A percentile compares a stretch with the other conserved stretches of the same genome.
These are phyloP conservation scores for Philypnodon macrostomus DNA, from an alignment of 2,797 vertebrate genomes.

Conservation along the genomic window DNA sequence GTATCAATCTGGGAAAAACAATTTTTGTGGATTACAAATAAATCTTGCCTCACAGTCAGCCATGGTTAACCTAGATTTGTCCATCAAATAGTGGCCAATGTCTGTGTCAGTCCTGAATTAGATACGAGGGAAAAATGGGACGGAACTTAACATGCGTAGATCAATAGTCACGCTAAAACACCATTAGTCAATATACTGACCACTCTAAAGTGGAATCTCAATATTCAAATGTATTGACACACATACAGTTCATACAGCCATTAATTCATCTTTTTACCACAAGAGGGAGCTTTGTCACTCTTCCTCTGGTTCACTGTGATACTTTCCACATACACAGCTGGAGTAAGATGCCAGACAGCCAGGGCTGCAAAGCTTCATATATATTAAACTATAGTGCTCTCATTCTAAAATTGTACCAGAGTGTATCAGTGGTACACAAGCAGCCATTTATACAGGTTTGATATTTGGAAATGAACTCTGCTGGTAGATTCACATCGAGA, in stretches of 20 bases:
- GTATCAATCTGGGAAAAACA: conserved; percentile 9
- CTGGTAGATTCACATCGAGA: conserved; percentile 15
- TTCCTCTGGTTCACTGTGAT: conserved; percentile 40
- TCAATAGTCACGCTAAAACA: conserved; percentile 47
- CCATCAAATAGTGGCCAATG: conserved; percentile 30
- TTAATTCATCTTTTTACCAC: conserved; percentile 37
- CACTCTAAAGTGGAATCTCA: conserved; percentile 41
- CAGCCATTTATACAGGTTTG: conserved; percentile 29
- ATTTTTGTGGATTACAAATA: conserved; percentile 47
- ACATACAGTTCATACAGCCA: conserved; percentile 15
- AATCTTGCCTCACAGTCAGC: conserved; percentile 38
- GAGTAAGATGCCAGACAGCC: conserved; percentile 24
- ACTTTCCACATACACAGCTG: conserved; percentile 24
- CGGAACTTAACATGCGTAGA: conserved; percentile 20
- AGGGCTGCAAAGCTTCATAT: conserved; percentile 31
- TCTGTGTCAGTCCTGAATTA: conserved; percentile 21
- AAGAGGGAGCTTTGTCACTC: conserved; percentile 50
- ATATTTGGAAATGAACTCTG: conserved; percentile 57
- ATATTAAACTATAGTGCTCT: conserved; percentile 46
- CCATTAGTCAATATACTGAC: conserved; percentile 42
- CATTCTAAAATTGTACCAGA: conserved; percentile 38
- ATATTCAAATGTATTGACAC: conserved; percentile 57
- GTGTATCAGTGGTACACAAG: conserved; percentile 31
- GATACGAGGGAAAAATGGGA: conserved; percentile 38
- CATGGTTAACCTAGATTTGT: conserved; percentile 61